Conservation (phyloP, 2,888 invertebrate species). For the Cynaeus angustus region DNA sequence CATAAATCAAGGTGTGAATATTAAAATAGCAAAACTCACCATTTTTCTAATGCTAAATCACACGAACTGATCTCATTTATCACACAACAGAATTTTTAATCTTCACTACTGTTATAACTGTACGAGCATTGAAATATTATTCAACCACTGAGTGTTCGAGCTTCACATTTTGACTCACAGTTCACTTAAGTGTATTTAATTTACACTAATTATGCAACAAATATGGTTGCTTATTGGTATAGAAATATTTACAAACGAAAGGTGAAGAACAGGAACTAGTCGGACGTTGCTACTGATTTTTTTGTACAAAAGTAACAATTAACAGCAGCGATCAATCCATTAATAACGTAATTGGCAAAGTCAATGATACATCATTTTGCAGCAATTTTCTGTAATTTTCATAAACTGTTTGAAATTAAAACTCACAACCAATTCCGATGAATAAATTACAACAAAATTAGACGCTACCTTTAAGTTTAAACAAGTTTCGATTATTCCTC, state of each 20-base stretch:
- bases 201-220: constrained; percentile 11
- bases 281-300: neutral
- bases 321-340: neutral
- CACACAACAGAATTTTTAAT: neutral
- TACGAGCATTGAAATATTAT: neutral
- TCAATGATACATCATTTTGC: neutral
- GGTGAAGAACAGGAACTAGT: neutral
- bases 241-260: neutral
- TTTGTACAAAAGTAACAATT: neutral
- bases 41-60: neutral
- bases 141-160: neutral
- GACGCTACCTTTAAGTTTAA: too few species aligned
- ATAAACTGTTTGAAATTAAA: too few species aligned
- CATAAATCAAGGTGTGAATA: too few species aligned
- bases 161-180: constrained; percentile 5
- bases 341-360: neutral
- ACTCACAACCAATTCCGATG: too few species aligned
- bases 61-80: neutral
- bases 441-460: too few species aligned
- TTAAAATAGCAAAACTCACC: neutral
- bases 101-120: constrained; percentile 8
- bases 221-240: neutral
- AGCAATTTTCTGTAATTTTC: neutral
- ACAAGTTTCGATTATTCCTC: too few species aligned
- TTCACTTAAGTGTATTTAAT: neutral